Percentiles rank a stretch among this genome's conserved stretches.
phyloP scores from a whole-genome alignment of 2,113 vertebrate species.

The Okapia johnstoni region DNA sequence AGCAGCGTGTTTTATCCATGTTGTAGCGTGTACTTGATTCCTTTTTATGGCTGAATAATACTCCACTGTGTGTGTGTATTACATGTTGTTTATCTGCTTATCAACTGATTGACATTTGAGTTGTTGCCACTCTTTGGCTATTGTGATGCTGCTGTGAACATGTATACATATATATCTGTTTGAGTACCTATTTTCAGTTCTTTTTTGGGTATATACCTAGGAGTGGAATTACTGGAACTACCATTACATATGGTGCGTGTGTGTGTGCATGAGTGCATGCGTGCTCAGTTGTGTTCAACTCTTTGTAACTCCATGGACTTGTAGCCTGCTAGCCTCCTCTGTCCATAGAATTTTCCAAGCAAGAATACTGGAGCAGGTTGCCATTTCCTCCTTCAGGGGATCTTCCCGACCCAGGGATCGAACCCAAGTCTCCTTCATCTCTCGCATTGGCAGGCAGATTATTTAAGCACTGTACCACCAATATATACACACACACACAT shows the following conservation, averaged over 20 bases:
- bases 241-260: neutral
- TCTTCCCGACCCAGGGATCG: neutral
- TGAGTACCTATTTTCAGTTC: neutral
- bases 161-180: neutral
- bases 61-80: neutral
- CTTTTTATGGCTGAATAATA: neutral
- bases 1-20: accelerated
- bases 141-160: neutral
- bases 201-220: neutral
- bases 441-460: neutral
- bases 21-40: neutral
- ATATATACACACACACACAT: too few species aligned
- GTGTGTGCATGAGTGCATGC: neutral
- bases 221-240: neutral
- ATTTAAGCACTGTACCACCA: neutral
- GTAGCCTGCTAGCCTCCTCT: neutral
- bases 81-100: neutral
- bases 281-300: neutral
- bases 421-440: neutral
- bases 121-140: neutral
- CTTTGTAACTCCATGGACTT: neutral
- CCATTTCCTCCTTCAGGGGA: neutral
- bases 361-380: neutral
- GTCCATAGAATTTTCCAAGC: neutral
- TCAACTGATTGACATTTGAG: neutral